phyloP scores from a whole-genome alignment of 2,113 vertebrate genomes.

The Noctilio leporinus region DNA sequence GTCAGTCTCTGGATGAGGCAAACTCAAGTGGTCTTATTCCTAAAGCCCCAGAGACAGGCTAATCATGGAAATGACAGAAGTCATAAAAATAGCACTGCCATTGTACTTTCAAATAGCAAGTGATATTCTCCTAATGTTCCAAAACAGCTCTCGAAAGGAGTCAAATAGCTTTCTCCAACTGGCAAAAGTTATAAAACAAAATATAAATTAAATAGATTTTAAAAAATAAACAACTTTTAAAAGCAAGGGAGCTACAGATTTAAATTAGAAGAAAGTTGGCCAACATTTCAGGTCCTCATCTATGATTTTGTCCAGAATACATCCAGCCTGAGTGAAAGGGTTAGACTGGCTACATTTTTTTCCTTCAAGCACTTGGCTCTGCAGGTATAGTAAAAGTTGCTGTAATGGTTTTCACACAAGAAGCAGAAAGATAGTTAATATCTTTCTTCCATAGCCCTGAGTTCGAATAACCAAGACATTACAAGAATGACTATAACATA shows the following conservation, averaged over 20 bases:
- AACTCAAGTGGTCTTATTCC: slow-evolving; percentile 5
- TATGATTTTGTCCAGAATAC: background rate
- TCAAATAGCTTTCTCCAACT: background rate
- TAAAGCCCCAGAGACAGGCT: slow-evolving; percentile 25
- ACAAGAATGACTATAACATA: background rate
- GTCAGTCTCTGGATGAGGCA: background rate
- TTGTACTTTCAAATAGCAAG: slow-evolving; percentile 44
- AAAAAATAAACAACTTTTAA: background rate
- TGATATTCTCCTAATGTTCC: background rate
- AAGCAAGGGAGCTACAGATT: background rate
- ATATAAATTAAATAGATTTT: background rate
- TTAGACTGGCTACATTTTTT: background rate
- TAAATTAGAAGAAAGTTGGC: background rate
- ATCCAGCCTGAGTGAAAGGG: no score
- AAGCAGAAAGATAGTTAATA: background rate
- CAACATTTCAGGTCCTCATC: background rate
- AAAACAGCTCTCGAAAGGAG: background rate
- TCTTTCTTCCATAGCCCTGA: background rate
- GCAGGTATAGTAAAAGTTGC: background rate
- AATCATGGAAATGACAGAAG: background rate
- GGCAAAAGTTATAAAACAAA: slow-evolving; percentile 33
- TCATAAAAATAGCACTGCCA: slow-evolving; percentile 44
- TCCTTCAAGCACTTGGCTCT: background rate
- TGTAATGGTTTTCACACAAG: background rate
- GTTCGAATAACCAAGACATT: background rate